Conservation (phyloP, 2,797 vertebrate genomes). For the Tamandua tetradactyla region DNA sequence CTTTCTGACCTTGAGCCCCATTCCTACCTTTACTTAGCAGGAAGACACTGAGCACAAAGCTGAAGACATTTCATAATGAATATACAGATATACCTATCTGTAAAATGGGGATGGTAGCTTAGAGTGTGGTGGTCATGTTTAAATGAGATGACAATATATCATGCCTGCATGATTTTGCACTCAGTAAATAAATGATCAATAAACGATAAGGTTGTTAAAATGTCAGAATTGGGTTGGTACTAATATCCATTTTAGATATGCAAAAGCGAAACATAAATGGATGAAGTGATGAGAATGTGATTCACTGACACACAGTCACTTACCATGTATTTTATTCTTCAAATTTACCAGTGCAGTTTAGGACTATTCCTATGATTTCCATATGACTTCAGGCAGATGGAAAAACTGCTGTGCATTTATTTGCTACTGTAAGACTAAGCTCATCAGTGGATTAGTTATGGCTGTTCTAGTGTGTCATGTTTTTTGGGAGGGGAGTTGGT, state of each 20-base stretch:
- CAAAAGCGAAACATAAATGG: too few relatives aligned
- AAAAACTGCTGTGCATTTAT: neutral
- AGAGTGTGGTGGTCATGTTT: neutral
- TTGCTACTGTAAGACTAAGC: too few relatives aligned
- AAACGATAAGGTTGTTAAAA: neutral
- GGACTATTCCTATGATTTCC: too few relatives aligned
- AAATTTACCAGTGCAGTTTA: too few relatives aligned
- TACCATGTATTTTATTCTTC: neutral
- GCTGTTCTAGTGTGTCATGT: too few relatives aligned
- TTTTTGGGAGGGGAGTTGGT: neutral
- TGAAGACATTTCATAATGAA: too few relatives aligned
- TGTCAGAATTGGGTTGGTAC: too few relatives aligned
- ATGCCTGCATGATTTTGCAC: neutral
- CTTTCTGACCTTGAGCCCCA: fast-evolving
- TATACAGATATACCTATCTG: too few relatives aligned
- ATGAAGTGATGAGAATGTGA: neutral
- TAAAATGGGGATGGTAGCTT: fast-evolving
- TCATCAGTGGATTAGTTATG: fast-evolving
- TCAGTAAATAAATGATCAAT: too few relatives aligned
- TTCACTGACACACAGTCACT: neutral
- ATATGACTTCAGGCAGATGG: neutral
- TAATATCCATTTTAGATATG: neutral
- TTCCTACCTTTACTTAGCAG: neutral
- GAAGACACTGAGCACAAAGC: neutral
- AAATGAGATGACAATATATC: neutral